Base-by-base conservation (phyloP, 2,888 invertebrate species). In the Leptinotarsa tumamoca region DNA sequence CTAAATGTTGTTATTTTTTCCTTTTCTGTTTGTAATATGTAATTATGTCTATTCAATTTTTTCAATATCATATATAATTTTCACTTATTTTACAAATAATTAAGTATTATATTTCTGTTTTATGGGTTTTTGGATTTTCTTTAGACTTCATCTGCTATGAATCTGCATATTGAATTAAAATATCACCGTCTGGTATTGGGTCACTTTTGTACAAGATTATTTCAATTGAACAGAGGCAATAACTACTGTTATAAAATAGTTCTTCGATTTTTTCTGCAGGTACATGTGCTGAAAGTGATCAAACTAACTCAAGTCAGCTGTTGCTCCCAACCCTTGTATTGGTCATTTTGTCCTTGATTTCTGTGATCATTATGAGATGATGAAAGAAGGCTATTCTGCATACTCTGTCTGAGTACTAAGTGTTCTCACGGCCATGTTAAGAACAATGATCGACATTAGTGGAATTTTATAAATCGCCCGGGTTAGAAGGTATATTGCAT, bases 331-430 rank as follows among this genome's bases (percentile, higher is more conserved):
- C 83, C n/a, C 49, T 84, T 43, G 70, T 84, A 49, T 78, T 85
- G 71, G 78, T 85, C 73, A 75, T 84, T 23, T 76, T 83, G 33
- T 81, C 83, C 43, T 27, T 83, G 51, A 68, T 81, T 33, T 82
- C 81, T 15, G 80, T 83, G 74, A 77, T 84, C 66, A 80, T 83
- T 80, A 68, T 85, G 79, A 86, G 86, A 85, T 86, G 86, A 86
- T 86, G 85, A 86, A 86, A 80, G 82, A 82, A 80, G 79, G 79
- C 82, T 23, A 76, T 79, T 49, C 78, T 84, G 33, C 84, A 85
- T 78, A 84, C 85, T 67, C 79, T 86, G 75, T 84, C 83, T 74
- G 82, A 84, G 80, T 85, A 85, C 79, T 85, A 83, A 83, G 78
- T 81, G 80, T 80, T 82, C 80, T 81, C 74, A 67, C 75, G 71